Percentiles rank a stretch among this genome's conserved stretches.
phyloP scores from a whole-genome alignment of 1,140 invertebrate species.

The Ericerus pela region DNA sequence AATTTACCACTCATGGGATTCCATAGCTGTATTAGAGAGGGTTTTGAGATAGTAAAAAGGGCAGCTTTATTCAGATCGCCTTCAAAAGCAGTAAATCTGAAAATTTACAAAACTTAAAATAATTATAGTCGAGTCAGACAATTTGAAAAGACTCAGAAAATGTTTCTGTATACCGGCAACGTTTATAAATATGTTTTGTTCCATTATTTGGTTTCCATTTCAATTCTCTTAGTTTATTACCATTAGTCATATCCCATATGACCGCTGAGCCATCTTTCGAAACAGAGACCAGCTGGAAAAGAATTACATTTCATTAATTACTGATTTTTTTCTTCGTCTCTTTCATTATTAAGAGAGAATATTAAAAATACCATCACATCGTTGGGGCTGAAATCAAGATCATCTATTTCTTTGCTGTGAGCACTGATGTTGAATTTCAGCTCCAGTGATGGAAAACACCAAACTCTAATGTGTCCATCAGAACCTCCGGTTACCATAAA shows the following conservation, averaged over 20 bases:
- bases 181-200: constrained; percentile 25
- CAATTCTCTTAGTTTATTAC: constrained; percentile 48
- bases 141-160: constrained; percentile 17
- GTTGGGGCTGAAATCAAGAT: constrained; percentile 72
- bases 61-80: constrained; percentile 43
- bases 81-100: constrained; percentile 53
- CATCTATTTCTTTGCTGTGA: constrained; percentile 74
- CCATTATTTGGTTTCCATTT: constrained; percentile 43
- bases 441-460: constrained; percentile 70
- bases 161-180: constrained; percentile 23
- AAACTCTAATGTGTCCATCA: constrained; percentile 72
- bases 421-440: constrained; percentile 44
- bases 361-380: constrained; percentile 39
- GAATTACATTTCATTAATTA: too few species aligned
- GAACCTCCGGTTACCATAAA: constrained; percentile 79
- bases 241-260: constrained; percentile 57
- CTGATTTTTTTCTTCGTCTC: too few species aligned
- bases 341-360: constrained; percentile 13
- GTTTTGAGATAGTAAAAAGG: constrained; percentile 67
- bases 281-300: constrained; percentile 56
- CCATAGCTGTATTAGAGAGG: constrained; percentile 45
- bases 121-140: not conserved
- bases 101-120: constrained; percentile 18
- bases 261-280: constrained; percentile 70
- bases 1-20: constrained; percentile 40